Base-by-base conservation (phyloP, 1,140 invertebrate species). In the Conopomorpha cramerella region DNA sequence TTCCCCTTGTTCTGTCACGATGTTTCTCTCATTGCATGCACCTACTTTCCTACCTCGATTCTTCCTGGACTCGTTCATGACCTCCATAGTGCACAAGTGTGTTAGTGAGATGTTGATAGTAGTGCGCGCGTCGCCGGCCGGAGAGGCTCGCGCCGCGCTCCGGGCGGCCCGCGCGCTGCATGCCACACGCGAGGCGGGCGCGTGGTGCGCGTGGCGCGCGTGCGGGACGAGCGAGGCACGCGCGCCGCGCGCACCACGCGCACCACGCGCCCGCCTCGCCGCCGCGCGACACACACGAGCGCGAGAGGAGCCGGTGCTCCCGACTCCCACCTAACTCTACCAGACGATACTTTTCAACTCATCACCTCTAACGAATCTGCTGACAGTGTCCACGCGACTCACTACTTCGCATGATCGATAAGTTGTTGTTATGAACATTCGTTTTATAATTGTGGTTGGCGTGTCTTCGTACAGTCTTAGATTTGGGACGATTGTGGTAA, bases 1-100 rank as follows among this genome's bases (percentile, higher is more conserved):
- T 76, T 76, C 71, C 70, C 67, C 64, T 50, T 63, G 56, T 57
- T 60, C 49, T 59, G 55, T 68, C 63, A 68, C 67, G 62, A 61
- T 57, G 49, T 45, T 41, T 43, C 46, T 45, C n/a, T 50, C 66
- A 72, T 68, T 74, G 70, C 70, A 74, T 74, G 70, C 55, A 45
- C 44, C 38, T 34, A 55, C 54, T 61, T 61, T 50, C 51, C 51
- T 52, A 51, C 53, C 52, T 55, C 51, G 55, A 50, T 41, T 38
- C 36, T 43, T 46, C 43, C 50, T 41, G 62, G 49, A 44, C 49
- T 51, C 45, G 56, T 43, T 58, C 55, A 60, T 56, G 55, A 53
- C 58, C 43, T 52, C 46, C 58, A 58, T 59, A 55, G 54, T 53
- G 51, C 46, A 66, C 53, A 59, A 47, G 57, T 47, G 34, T 51